phyloP scores from a whole-genome alignment of 2,113 vertebrate species.

The Caloenas nicobarica region DNA sequence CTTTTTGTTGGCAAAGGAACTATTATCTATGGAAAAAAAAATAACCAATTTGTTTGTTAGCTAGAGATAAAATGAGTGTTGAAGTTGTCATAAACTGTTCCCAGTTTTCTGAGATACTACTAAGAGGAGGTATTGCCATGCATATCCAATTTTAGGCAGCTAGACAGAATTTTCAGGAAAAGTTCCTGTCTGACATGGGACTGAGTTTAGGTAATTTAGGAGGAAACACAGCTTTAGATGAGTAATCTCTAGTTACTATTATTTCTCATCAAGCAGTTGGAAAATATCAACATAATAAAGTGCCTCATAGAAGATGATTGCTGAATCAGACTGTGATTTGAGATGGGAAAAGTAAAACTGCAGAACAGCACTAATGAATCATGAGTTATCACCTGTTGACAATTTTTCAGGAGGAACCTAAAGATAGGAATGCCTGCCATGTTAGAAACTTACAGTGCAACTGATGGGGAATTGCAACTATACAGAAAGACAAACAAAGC shows the following conservation, averaged over 20 bases:
- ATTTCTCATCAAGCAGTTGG: neutral
- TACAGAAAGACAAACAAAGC: neutral
- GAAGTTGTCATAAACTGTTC: neutral
- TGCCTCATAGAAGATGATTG: neutral
- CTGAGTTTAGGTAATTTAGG: neutral
- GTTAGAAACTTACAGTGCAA: neutral
- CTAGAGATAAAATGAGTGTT: neutral
- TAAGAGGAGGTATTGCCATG: neutral
- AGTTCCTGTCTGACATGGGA: neutral
- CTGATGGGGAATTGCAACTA: neutral
- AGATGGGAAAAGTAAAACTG: neutral
- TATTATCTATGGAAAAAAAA: neutral
- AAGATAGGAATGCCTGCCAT: neutral
- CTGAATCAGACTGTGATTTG: neutral
- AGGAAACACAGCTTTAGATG: neutral
- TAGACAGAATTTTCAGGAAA: neutral
- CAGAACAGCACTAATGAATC: neutral
- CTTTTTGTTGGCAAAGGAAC: neutral
- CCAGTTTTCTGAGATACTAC: neutral
- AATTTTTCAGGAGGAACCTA: neutral
- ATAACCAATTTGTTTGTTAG: neutral
- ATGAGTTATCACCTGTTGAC: neutral
- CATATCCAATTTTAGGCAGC: neutral
- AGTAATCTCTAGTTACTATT: neutral
- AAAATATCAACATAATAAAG: constrained; percentile 4